Evolutionary conservation across 2,888 invertebrate genomes (phyloP).

Genomic region (Petrophora chlorosata): DNA sequence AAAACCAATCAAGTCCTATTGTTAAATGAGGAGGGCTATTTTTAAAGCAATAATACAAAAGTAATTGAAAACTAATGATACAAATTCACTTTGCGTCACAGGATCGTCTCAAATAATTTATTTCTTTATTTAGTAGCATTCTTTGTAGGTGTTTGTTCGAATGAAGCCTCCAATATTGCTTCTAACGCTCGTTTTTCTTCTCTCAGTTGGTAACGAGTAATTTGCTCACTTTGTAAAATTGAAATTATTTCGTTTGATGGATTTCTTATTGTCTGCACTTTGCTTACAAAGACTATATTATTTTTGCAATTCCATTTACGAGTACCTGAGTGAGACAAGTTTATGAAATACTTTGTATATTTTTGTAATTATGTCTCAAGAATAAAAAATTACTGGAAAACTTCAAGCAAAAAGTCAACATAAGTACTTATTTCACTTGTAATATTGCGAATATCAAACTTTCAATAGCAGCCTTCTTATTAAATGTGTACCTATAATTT

Average conservation of each 20-base stretch:
- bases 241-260: slow-evolving; percentile 51
- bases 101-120: slow-evolving; percentile 24
- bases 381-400: too few relatives aligned
- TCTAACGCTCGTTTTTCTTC: slow-evolving; percentile 38
- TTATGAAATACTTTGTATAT: not conserved
- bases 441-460: too few relatives aligned
- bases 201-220: slow-evolving; percentile 39
- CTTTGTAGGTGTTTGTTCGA: slow-evolving; percentile 37
- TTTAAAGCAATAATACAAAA: slow-evolving; percentile 21
- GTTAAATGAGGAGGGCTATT: not conserved
- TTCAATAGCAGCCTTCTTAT: too few relatives aligned
- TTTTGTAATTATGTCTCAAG: not conserved
- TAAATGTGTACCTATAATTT: too few relatives aligned
- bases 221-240: slow-evolving; percentile 46
- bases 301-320: too few relatives aligned
- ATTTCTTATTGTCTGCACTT: slow-evolving; percentile 49
- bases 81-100: slow-evolving; percentile 16
- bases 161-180: slow-evolving; percentile 43
- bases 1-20: slow-evolving; percentile 6
- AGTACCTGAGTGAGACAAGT: too few relatives aligned
- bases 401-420: too few relatives aligned
- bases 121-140: slow-evolving; percentile 40
- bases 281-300: slow-evolving; percentile 45
- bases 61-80: too few relatives aligned
- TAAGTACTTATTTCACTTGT: too few relatives aligned